These are phyloP conservation scores for Liasis olivaceus DNA, from an alignment of 2,797 vertebrate genomes.

Conservation along the genomic window DNA sequence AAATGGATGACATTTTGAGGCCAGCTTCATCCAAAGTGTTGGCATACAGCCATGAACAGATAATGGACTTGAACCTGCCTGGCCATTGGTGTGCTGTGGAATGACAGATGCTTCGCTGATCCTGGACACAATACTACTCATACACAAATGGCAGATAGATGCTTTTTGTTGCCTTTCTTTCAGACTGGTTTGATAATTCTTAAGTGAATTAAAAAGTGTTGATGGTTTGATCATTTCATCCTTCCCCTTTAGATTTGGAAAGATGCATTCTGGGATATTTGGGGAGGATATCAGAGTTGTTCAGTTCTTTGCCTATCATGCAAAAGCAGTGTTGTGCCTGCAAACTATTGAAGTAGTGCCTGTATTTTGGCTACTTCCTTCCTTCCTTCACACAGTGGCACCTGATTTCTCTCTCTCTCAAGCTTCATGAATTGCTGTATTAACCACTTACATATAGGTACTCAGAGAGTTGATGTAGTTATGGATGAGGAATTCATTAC, in stretches of 20 bases:
- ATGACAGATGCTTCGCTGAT: constrained; percentile 23
- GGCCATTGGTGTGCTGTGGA: neutral
- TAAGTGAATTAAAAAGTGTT: constrained; percentile 48
- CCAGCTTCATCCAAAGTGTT: neutral
- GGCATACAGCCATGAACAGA: constrained; percentile 15
- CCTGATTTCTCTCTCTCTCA: neutral
- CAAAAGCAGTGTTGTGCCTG: neutral
- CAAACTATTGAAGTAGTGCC: neutral
- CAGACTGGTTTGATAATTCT: constrained; percentile 40
- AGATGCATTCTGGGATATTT: neutral
- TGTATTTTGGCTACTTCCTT: too few relatives aligned
- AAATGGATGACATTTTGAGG: constrained; percentile 5
- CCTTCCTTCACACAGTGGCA: neutral
- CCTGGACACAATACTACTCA: constrained; percentile 19
- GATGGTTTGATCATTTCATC: neutral
- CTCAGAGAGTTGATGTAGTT: neutral
- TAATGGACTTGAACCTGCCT: neutral
- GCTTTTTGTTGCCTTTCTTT: constrained; percentile 15
- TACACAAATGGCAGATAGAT: constrained; percentile 37
- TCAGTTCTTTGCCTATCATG: neutral
- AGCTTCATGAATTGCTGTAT: neutral
- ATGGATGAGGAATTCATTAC: neutral
- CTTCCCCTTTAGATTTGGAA: neutral
- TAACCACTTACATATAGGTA: neutral
- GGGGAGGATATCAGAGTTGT: neutral